Conservation (phyloP, 2,888 invertebrate genomes). For the Ptilodon capucinus region DNA sequence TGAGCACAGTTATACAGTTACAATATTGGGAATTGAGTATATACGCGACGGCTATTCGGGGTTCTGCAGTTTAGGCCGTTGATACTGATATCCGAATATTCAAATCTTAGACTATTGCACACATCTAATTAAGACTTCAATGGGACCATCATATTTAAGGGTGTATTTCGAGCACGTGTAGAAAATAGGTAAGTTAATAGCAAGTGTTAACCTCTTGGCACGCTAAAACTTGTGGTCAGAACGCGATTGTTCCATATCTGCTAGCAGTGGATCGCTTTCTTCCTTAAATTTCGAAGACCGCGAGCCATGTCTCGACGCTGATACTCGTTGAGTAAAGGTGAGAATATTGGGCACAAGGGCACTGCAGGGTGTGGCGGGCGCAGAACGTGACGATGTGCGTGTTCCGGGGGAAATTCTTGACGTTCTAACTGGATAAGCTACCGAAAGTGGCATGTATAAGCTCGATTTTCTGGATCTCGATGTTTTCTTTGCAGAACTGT, state of each 20-base stretch:
- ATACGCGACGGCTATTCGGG: constrained; percentile 31
- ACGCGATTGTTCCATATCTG: constrained; percentile 62
- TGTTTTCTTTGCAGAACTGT: constrained; percentile 51
- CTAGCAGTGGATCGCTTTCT: constrained; percentile 85
- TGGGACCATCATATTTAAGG: constrained; percentile 21
- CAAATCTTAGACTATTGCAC: constrained; percentile 20
- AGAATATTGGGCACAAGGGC: constrained; percentile 85
- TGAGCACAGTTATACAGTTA: constrained; percentile 66
- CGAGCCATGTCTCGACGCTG: constrained; percentile 76
- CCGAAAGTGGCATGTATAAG: constrained; percentile 86
- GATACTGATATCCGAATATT: constrained; percentile 21
- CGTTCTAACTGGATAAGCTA: constrained; percentile 57
- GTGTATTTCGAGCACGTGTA: constrained; percentile 8
- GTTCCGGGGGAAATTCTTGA: constrained; percentile 68
- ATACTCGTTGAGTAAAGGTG: constrained; percentile 82
- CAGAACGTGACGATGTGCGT: constrained; percentile 88
- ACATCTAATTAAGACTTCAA: constrained; percentile 22
- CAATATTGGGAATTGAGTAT: constrained; percentile 61
- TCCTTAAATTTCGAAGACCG: constrained; percentile 71
- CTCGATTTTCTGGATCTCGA: constrained; percentile 83
- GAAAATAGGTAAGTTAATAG: constrained; percentile 8
- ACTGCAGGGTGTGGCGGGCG: constrained; percentile 90
- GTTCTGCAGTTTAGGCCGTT: constrained; percentile 43
- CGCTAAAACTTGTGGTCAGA: constrained; percentile 68
- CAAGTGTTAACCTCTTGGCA: constrained; percentile 11